Evolutionary conservation across 2,888 invertebrate species (phyloP).

Genomic region (Troides aeacus): DNA sequence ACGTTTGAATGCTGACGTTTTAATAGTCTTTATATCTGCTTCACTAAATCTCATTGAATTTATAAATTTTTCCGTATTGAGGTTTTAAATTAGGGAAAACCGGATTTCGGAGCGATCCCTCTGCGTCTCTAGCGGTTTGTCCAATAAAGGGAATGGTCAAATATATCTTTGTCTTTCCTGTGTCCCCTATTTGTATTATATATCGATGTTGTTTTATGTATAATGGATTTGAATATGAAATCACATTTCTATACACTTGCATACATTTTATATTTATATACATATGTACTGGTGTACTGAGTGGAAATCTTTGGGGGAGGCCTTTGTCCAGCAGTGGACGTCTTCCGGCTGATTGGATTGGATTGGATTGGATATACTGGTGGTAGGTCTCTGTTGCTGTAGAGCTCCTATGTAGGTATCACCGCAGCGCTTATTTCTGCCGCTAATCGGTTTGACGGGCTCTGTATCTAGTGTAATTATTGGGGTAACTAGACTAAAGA

Average conservation of each 20-base stretch:
- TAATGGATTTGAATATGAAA: background rate
- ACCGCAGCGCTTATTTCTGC: too few species aligned
- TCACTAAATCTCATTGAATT: conserved; percentile 4
- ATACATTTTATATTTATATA: too few species aligned
- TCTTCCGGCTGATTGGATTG: too few species aligned
- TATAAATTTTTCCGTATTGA: conserved; percentile 6
- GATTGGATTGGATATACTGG: too few species aligned
- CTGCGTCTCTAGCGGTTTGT: conserved; percentile 11
- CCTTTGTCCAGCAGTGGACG: too few species aligned
- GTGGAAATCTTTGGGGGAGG: too few species aligned
- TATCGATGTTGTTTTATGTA: background rate
- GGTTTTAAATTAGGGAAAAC: conserved; percentile 14
- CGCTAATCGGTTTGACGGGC: too few species aligned
- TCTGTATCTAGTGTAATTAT: too few species aligned
- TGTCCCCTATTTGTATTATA: background rate
- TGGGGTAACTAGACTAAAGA: too few species aligned
- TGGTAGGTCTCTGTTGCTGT: too few species aligned
- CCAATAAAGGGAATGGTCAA: conserved; percentile 5
- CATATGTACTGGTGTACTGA: too few species aligned
- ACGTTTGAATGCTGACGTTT: background rate
- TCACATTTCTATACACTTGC: background rate
- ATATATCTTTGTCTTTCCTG: background rate
- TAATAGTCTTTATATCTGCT: background rate
- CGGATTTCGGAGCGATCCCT: background rate
- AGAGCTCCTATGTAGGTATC: too few species aligned